Conservation (phyloP, 1,140 invertebrate genomes). For the Asbolus verrucosus region DNA sequence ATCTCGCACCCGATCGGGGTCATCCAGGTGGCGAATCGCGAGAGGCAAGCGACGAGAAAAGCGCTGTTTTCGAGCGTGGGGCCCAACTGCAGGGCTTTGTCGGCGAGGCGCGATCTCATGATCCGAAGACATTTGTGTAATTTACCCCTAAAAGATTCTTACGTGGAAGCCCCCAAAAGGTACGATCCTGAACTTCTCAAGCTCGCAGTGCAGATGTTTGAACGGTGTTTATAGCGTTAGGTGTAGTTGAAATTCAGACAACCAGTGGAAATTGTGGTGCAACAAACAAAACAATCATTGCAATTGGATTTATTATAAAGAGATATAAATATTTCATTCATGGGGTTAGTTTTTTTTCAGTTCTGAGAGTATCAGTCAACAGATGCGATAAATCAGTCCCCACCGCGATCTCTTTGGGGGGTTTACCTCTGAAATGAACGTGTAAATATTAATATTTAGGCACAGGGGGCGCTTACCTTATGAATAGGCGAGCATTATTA, state of each 20-base stretch:
- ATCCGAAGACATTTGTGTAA: conserved; percentile 73
- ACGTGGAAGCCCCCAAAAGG: conserved; percentile 61
- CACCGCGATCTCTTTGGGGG: conserved; percentile 68
- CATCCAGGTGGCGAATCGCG: conserved; percentile 70
- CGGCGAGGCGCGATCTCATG: conserved; percentile 74
- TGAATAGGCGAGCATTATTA: conserved; percentile 74
- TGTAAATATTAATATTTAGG: conserved; percentile 50
- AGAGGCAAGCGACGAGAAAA: conserved; percentile 63
- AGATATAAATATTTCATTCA: too few species aligned
- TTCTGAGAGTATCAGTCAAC: conserved; percentile 47
- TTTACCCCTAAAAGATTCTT: conserved; percentile 70
- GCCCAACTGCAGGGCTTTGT: conserved; percentile 70
- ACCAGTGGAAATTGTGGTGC: too few species aligned
- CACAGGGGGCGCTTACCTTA: too few species aligned
- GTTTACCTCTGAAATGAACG: conserved; percentile 67
- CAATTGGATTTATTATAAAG: too few species aligned
- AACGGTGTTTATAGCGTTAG: conserved; percentile 55
- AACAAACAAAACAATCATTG: too few species aligned
- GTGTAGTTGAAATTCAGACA: background rate
- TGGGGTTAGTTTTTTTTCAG: background rate
- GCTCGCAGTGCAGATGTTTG: conserved; percentile 60
- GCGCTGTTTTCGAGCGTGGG: conserved; percentile 68
- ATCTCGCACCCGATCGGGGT: conserved; percentile 71
- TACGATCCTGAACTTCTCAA: conserved; percentile 63
- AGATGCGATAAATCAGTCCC: conserved; percentile 74